Percentiles rank a stretch among this genome's conserved stretches.
These are phyloP conservation scores for Tipula vernalis DNA, from an alignment of 2,888 invertebrate species.

Conservation along the genomic window DNA sequence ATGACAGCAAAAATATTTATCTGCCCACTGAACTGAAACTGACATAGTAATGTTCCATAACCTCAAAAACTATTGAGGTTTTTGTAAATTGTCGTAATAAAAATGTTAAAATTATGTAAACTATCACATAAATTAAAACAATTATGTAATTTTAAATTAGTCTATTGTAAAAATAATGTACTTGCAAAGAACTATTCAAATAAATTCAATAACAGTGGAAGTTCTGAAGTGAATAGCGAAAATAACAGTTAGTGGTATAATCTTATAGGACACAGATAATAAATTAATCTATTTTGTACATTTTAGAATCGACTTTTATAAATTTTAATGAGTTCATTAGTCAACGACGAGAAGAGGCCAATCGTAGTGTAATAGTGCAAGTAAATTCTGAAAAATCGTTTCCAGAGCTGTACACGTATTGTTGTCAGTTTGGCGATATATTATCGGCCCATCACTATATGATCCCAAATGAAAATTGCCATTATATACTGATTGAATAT, in stretches of 20 bases:
- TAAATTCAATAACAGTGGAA: background rate
- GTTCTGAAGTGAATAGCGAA: background rate
- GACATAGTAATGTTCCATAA: background rate
- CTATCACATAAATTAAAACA: background rate
- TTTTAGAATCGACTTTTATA: background rate
- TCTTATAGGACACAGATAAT: background rate
- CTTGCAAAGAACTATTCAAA: background rate
- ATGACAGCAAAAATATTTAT: background rate
- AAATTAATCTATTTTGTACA: background rate
- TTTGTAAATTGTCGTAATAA: background rate
- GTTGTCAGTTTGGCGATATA: conserved; percentile 51
- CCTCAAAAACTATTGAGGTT: background rate
- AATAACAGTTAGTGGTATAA: background rate
- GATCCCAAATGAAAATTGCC: conserved; percentile 41
- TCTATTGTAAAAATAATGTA: background rate
- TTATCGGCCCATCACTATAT: conserved; percentile 53
- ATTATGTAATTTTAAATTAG: background rate
- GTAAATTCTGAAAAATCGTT: conserved; percentile 59
- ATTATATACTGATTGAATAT: conserved; percentile 68
- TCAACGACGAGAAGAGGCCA: conserved; percentile 49
- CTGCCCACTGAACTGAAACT: background rate
- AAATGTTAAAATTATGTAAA: background rate
- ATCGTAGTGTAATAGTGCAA: conserved; percentile 59
- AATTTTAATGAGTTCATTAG: conserved; percentile 44
- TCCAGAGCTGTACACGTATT: conserved; percentile 53